Percentiles rank a stretch among this genome's conserved stretches.
Evolutionary conservation across 2,797 vertebrate species (phyloP).

Genomic region (Lemur catta): DNA sequence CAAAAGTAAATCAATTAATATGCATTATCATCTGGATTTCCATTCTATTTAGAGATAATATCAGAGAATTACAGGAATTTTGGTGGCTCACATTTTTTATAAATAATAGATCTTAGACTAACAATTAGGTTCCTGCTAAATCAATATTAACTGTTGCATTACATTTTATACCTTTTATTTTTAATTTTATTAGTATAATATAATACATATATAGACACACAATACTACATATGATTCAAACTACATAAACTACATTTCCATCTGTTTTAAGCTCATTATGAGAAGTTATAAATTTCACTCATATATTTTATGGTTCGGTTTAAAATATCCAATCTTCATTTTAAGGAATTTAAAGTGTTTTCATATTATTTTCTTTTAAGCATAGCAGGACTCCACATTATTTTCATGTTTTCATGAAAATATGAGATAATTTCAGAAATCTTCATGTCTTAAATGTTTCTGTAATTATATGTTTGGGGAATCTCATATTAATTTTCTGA

Average conservation of each 20-base stretch:
- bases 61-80: neutral
- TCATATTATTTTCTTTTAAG: neutral
- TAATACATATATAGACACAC: neutral
- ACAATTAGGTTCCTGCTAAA: neutral
- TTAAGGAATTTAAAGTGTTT: neutral
- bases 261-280: neutral
- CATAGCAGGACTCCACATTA: neutral
- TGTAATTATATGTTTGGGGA: neutral
- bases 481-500: slow-evolving; percentile 10
- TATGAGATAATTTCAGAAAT: neutral
- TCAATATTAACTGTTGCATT: neutral
- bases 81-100: neutral
- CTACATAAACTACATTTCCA: neutral
- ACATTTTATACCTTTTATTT: neutral
- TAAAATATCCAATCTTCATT: neutral
- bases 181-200: neutral
- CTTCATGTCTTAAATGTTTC: neutral
- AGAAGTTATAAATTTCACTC: neutral
- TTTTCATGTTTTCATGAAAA: neutral
- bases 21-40: neutral
- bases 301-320: neutral
- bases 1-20: neutral
- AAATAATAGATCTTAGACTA: neutral
- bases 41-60: neutral
- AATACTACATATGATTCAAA: neutral